These are phyloP conservation scores for Phrynocephalus guinanensis DNA, from an alignment of 2,797 vertebrate genomes.

Conservation along the genomic window DNA sequence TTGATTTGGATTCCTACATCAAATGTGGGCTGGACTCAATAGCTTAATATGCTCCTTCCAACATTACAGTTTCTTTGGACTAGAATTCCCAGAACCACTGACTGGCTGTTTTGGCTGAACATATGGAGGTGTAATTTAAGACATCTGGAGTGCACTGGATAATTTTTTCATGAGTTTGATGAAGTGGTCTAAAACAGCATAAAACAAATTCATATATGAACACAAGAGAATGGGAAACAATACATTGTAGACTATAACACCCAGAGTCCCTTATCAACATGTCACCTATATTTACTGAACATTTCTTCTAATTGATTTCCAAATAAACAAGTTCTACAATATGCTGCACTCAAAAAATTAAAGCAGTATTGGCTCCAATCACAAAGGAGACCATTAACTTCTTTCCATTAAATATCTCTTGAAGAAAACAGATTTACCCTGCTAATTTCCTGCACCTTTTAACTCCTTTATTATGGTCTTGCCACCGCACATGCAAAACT, in stretches of 20 bases:
- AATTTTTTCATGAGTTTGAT: neutral
- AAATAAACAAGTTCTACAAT: constrained; percentile 41
- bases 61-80: neutral
- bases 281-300: neutral
- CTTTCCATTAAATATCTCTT: constrained; percentile 39
- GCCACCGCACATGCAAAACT: constrained; percentile 6
- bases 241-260: no score
- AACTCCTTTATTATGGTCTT: constrained; percentile 18
- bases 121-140: neutral
- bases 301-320: constrained; percentile 20
- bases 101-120: neutral
- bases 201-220: neutral
- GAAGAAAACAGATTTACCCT: constrained; percentile 11
- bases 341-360: neutral
- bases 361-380: constrained; percentile 42
- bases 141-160: neutral
- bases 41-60: no score
- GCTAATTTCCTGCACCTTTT: constrained; percentile 25
- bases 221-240: no score
- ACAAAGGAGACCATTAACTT: constrained; percentile 30
- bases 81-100: neutral
- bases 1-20: no score
- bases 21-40: no score
- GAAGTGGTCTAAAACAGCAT: neutral
- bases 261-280: no score